phyloP scores from a whole-genome alignment of 2,113 vertebrate species.

The Peromyscus leucopus region DNA sequence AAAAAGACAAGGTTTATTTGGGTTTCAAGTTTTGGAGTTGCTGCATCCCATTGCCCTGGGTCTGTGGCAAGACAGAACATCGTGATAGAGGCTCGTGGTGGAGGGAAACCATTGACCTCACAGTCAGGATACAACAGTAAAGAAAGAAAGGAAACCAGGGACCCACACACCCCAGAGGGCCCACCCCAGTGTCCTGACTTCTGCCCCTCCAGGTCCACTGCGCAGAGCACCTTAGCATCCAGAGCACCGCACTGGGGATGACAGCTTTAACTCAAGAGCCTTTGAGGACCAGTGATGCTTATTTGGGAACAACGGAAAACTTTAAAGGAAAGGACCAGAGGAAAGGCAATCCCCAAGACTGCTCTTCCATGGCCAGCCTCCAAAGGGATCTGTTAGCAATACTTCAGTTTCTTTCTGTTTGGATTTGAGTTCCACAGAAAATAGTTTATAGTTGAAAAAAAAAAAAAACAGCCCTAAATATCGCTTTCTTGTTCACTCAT shows the following conservation, averaged over 20 bases:
- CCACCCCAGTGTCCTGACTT: neutral
- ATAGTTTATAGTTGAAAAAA: neutral
- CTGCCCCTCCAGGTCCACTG: neutral
- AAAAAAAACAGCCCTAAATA: neutral
- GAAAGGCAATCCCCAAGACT: neutral
- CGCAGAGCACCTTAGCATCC: neutral
- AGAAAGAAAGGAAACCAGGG: neutral
- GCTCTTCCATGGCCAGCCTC: neutral
- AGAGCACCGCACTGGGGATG: too few relatives aligned
- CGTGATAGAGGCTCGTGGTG: neutral
- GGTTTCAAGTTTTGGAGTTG: neutral
- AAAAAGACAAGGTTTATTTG: neutral
- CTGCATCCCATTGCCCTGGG: too few relatives aligned
- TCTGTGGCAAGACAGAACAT: neutral
- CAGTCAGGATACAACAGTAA: neutral
- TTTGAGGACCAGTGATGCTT: neutral
- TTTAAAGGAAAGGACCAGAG: neutral
- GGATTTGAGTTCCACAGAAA: slow-evolving; percentile 20
- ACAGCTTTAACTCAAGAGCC: neutral
- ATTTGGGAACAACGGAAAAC: neutral
- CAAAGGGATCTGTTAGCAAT: neutral
- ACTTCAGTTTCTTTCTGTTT: slow-evolving; percentile 33
- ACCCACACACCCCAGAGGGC: too few relatives aligned
- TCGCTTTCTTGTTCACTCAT: neutral
- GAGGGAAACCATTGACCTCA: neutral